Conservation (phyloP, 2,888 invertebrate species). For the Xestia sexstrigata region DNA sequence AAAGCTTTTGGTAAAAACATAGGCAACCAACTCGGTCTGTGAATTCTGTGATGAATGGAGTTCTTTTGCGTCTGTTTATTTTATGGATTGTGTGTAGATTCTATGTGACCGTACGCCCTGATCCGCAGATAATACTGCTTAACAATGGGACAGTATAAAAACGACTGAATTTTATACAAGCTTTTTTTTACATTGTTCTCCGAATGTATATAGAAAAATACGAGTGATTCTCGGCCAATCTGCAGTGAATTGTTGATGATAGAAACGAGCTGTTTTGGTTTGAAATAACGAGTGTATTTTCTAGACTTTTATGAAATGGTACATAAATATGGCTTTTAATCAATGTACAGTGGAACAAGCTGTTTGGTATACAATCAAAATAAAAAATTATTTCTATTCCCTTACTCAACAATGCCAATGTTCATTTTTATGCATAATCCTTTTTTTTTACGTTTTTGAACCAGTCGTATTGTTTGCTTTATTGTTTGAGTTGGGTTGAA, state of each 20-base stretch:
- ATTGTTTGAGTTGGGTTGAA: no score
- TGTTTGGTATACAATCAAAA: neutral
- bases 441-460: no score
- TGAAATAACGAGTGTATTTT: conserved; percentile 35
- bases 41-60: conserved; percentile 66
- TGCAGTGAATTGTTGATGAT: conserved; percentile 37
- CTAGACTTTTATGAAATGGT: conserved; percentile 23
- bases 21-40: conserved; percentile 27
- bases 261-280: conserved; percentile 34
- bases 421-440: no score
- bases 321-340: conserved; percentile 10
- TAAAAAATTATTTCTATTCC: neutral
- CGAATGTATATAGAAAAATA: conserved; percentile 42
- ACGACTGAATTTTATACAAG: conserved; percentile 30
- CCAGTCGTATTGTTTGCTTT: no score
- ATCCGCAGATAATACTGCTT: conserved; percentile 46
- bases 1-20: conserved; percentile 22
- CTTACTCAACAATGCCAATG: no score
- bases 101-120: conserved; percentile 40
- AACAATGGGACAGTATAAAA: conserved; percentile 50
- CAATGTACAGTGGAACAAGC: neutral
- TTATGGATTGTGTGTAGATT: conserved; percentile 48
- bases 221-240: conserved; percentile 47
- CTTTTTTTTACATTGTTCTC: conserved; percentile 56
- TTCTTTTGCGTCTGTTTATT: conserved; percentile 60